Conservation (phyloP, 2,113 vertebrate species). For the Bothrops jararaca region DNA sequence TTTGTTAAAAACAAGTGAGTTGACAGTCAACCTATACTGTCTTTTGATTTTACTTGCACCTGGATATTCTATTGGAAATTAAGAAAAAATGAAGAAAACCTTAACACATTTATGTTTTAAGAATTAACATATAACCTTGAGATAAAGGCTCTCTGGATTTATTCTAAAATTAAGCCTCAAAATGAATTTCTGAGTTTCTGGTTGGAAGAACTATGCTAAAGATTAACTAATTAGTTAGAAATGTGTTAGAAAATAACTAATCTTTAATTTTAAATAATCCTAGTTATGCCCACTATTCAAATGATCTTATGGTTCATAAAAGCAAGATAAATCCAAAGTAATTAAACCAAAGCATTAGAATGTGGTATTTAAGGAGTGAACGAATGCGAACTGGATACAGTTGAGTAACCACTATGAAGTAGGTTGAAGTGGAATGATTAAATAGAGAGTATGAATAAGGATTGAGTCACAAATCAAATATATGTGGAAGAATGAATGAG, state of each 20-base stretch:
- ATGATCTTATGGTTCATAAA: background rate
- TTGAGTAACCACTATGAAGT: background rate
- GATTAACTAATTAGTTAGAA: background rate
- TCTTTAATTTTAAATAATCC: background rate
- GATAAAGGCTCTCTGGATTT: background rate
- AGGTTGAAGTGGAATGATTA: background rate
- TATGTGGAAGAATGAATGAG: background rate
- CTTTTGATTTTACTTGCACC: no score
- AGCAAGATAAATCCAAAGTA: background rate
- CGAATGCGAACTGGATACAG: background rate
- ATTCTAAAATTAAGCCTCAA: background rate
- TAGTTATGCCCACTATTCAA: background rate
- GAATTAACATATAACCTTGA: no score
- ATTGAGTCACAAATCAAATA: background rate
- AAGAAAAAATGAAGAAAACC: background rate
- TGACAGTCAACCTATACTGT: background rate
- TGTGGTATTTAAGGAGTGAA: background rate
- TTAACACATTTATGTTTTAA: background rate
- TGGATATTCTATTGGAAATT: background rate
- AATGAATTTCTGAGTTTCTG: background rate
- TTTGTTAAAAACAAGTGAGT: background rate
- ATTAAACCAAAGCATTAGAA: background rate
- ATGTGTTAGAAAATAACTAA: background rate
- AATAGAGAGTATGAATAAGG: background rate
- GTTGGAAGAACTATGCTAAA: background rate